A percentile compares a stretch with the other conserved stretches of the same genome.
Conservation (phyloP, 2,113 vertebrate species). For the Tauraco erythrolophus region DNA sequence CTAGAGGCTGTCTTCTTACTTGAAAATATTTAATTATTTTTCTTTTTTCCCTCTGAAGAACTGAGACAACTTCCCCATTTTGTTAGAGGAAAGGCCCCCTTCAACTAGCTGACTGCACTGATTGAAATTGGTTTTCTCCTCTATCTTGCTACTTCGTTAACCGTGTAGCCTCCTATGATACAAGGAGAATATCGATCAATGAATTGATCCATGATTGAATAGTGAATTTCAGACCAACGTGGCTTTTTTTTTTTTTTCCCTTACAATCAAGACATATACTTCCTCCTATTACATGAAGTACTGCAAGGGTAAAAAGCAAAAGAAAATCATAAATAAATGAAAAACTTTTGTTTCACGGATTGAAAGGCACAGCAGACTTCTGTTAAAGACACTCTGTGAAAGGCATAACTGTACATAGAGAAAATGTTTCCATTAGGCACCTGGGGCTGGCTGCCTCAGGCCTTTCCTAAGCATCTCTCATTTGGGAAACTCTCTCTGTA, state of each 20-base stretch:
- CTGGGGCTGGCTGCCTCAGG: background rate
- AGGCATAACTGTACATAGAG: background rate
- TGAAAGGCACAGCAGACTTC: background rate
- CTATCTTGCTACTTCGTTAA: background rate
- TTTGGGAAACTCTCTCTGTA: background rate
- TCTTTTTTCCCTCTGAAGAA: background rate
- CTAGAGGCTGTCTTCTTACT: background rate
- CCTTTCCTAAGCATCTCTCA: background rate
- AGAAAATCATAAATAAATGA: background rate
- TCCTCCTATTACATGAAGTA: background rate
- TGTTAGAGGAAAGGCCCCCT: background rate
- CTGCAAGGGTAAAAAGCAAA: background rate
- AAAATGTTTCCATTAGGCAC: background rate
- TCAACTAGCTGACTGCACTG: background rate
- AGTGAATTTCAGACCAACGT: background rate
- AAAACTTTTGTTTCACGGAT: background rate
- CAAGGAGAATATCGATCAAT: background rate
- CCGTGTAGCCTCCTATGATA: background rate
- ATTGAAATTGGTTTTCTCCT: background rate
- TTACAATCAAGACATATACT: background rate
- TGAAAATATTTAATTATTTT: background rate
- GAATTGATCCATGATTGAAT: background rate
- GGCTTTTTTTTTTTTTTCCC: background rate
- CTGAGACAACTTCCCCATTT: background rate
- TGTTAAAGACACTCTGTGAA: background rate